Base-by-base conservation (phyloP, 2,888 invertebrate genomes). In the Poecilus cupreus region DNA sequence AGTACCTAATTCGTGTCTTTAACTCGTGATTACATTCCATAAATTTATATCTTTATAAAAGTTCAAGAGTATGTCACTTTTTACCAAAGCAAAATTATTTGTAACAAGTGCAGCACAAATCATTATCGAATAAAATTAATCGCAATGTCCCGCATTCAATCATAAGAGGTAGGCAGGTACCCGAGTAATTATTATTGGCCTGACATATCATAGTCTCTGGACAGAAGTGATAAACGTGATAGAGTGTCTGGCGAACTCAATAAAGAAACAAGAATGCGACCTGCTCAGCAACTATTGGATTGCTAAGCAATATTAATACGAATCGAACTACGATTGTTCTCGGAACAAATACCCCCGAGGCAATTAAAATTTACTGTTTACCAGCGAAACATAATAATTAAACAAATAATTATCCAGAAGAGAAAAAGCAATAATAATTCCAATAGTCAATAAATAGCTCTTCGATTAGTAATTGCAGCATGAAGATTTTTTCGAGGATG, bases 101-200 rank as follows among this genome's bases (percentile, higher is more conserved):
- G 64, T 68, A 68, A 68, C 64, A 68, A 68, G 64, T 68, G 64
- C 37, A 68, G 22, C 64, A 68, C 39, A 32, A 68, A 37, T 68
- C 37, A 68, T 37, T 11, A 60, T 60, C 60, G 60, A 26, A 26
- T 60, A 60, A 60, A 60, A 60, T 60, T 32, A 68, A 68, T 68
- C 64, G 20, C 37, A 37, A 13, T 18, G 37, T 3, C 32, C 22
- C 37, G 39, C 18, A 68, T 68, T 68, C 64, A 68, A 68, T 68
- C 37, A 60, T 60, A 24, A 24, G 26, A 68, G 64, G 64, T 68
- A 68, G 64, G 64, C 64, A 60, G 60, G 43, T 43, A 43, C 43
- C n/a, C 26, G 2, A 24, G 37, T 68, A 68, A 68, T 68, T 37
- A 68, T 68, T 68, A 68, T 68, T 68, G 37, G 10, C 11, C 37